Evolutionary conservation across 1,140 invertebrate species (phyloP), one percentile per base, ranked within the genome.

Genomic region (Procambarus virginalis): DNA sequence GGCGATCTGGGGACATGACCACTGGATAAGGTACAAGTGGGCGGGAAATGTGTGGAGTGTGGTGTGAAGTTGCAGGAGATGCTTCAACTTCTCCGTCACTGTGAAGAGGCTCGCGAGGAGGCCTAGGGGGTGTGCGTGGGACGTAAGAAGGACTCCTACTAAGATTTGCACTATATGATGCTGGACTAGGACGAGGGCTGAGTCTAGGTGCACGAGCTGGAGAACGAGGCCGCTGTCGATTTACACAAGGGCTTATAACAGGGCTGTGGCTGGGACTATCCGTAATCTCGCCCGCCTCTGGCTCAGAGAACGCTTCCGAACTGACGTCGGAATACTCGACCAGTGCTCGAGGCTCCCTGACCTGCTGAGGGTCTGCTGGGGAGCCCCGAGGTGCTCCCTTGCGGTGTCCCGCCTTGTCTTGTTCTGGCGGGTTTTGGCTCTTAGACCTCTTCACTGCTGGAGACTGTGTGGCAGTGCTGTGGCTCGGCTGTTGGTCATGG

Each of bases 321-420:
- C 97, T 97, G 12, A 98, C 97, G 94, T 98, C 97, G 48, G 97
- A 98, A 94, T 98, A 98, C 93, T 98, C 97, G 34, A 93, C 93
- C 55, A 93, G 84, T 48, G 92, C 85, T 58, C 84, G 88, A 89
- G 88, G 88, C 75, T 89, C 88, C 70, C 81, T 22, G n/a, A 58
- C 22, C 46, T 84, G 55, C 49, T 84, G 70, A n/a, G 75, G 80
- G 77, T 85, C 83, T 45, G 58, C 34, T 6, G 83, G 89, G 83
- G 89, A 90, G 76, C 84, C 77, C 78, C 88, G 81, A 58, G 88
- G 76, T 22, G 70, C 75, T 84, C 80, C 88, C 79, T 89, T 84
- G 46, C 76, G 81, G 34, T 51, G 81, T 68, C 68, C 60, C 78
- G 58, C 88, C 51, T 84, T 89, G 12, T 89, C 82, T 48, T 84